Evolutionary conservation across 2,113 vertebrate genomes (phyloP).

Genomic region (Cheirogaleus medius): DNA sequence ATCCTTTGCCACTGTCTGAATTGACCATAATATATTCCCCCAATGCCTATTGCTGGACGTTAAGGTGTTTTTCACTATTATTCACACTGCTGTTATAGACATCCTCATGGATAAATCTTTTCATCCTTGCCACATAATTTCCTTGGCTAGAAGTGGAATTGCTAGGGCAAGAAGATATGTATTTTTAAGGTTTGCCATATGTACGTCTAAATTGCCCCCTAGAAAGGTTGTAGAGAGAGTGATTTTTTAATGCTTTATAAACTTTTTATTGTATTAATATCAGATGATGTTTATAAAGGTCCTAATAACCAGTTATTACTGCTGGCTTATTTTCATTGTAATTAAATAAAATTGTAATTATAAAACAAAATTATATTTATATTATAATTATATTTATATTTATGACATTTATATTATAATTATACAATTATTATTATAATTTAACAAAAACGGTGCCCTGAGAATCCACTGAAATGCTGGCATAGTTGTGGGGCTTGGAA

Average conservation of each 20-base stretch:
- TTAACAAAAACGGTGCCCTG: neutral
- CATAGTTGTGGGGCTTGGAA: neutral
- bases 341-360: neutral
- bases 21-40: rapidly evolving
- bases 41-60: neutral
- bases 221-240: neutral
- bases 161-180: neutral
- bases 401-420: neutral
- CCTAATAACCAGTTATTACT: neutral
- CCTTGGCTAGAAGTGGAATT: neutral
- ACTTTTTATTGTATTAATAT: neutral
- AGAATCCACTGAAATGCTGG: neutral
- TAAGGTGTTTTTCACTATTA: neutral
- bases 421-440: neutral
- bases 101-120: neutral
- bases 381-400: neutral
- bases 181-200: neutral
- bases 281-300: neutral
- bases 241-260: neutral
- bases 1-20: neutral
- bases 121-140: neutral
- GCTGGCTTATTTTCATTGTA: neutral
- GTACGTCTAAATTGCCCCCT: neutral
- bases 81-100: neutral
- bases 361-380: neutral